phyloP scores from a whole-genome alignment of 2,888 invertebrate species.

The Macaria liturata region DNA sequence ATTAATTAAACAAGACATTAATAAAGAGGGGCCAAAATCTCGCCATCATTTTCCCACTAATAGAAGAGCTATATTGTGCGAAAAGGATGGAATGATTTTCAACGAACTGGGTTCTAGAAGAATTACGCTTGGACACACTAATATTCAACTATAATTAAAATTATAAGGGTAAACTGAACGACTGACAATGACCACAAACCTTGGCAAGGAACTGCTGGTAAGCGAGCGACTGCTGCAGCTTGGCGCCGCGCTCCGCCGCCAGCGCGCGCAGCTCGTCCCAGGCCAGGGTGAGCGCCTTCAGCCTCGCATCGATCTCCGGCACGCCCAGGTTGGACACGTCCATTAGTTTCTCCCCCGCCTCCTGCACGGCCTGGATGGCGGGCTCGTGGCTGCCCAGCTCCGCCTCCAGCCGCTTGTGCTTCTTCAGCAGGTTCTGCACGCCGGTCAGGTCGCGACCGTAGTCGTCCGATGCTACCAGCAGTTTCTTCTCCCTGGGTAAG shows the following conservation, averaged over 20 bases:
- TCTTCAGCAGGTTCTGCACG: conserved; percentile 98
- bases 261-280: conserved; percentile 97
- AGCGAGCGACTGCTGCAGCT: conserved; percentile 97
- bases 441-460: conserved; percentile 99
- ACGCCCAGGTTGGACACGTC: conserved; percentile 96
- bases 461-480: conserved; percentile 98
- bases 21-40: too few relatives aligned
- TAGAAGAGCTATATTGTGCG: too few relatives aligned
- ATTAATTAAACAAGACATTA: too few relatives aligned
- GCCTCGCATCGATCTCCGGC: conserved; percentile 94
- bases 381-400: conserved; percentile 99
- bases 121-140: too few relatives aligned
- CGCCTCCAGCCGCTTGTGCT: conserved; percentile 99
- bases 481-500: conserved; percentile 92
- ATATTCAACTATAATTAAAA: too few relatives aligned
- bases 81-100: too few relatives aligned
- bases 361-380: conserved; percentile 91
- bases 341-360: conserved; percentile 96
- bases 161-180: too few relatives aligned
- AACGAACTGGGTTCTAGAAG: too few relatives aligned
- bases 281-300: conserved; percentile 92
- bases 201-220: conserved; percentile 99
- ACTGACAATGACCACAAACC: conserved; percentile 19
- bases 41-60: too few relatives aligned
- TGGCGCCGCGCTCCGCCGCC: conserved; percentile 94